phyloP scores from a whole-genome alignment of 2,888 invertebrate genomes.

The Oligia strigilis region DNA sequence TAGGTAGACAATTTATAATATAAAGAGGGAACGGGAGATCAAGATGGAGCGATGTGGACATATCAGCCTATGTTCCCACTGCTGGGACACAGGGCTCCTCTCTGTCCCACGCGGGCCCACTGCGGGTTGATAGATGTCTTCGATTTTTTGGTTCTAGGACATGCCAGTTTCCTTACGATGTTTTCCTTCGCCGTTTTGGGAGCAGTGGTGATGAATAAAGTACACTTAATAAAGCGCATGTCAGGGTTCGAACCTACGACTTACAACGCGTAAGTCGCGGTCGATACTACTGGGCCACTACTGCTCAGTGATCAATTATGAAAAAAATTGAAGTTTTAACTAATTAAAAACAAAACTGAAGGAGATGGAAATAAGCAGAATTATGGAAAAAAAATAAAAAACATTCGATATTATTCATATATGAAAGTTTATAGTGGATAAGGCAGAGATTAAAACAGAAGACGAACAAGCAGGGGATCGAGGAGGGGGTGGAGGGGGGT shows the following conservation, averaged over 20 bases:
- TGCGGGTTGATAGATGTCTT: neutral
- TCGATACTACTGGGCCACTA: neutral
- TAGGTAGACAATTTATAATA: slow-evolving; percentile 30
- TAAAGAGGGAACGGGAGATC: neutral
- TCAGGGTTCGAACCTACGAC: neutral
- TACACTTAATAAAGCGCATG: neutral
- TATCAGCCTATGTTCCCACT: neutral
- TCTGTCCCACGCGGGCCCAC: neutral
- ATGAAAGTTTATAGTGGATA: too few species aligned
- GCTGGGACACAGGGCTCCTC: neutral
- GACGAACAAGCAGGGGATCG: too few species aligned
- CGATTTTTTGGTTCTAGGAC: neutral
- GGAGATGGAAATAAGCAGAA: too few species aligned
- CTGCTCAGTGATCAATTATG: neutral
- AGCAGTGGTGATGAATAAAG: neutral
- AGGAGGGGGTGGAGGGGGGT: too few species aligned
- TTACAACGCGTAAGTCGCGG: neutral
- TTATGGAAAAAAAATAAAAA: neutral
- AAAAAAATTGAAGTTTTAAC: neutral
- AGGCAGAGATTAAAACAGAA: too few species aligned
- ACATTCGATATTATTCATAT: neutral
- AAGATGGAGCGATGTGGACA: neutral
- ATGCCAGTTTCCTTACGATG: neutral
- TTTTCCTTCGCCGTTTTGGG: neutral
- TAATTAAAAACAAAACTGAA: neutral